phyloP scores from a whole-genome alignment of 1,140 invertebrate genomes.

The Zaprionus camerounensis region DNA sequence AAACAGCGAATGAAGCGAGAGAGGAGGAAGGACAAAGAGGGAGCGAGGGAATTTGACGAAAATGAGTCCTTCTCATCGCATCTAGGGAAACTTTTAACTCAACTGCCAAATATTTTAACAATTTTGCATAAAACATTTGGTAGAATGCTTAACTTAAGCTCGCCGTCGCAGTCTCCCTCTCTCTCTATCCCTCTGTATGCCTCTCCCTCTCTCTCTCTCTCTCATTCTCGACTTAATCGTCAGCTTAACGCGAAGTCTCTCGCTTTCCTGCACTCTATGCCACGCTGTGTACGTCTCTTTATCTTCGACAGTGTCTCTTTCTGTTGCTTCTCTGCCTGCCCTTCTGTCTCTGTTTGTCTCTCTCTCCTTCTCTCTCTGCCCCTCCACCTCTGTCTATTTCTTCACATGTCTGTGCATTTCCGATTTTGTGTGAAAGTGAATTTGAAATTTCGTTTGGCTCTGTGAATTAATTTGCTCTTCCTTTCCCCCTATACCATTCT shows the following conservation, averaged over 20 bases:
- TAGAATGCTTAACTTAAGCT: slow-evolving; percentile 48
- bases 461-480: neutral
- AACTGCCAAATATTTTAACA: slow-evolving; percentile 79
- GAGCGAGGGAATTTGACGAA: slow-evolving; percentile 15
- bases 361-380: neutral
- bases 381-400: neutral
- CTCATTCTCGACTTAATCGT: neutral
- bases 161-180: neutral
- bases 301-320: neutral
- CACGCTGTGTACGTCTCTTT: neutral
- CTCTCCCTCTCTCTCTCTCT: too few relatives aligned
- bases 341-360: too few relatives aligned
- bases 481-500: neutral
- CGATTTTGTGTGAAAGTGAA: slow-evolving; percentile 61
- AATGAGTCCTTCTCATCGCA: slow-evolving; percentile 38
- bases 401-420: slow-evolving; percentile 37
- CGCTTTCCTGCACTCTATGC: neutral
- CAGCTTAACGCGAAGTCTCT: neutral
- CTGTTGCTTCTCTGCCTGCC: neutral
- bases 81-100: slow-evolving; percentile 74
- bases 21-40: neutral
- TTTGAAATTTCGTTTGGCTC: slow-evolving; percentile 48
- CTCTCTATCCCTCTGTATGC: neutral
- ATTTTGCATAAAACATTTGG: slow-evolving; percentile 79
- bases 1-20: slow-evolving; percentile 24